Evolutionary conservation across 2,888 invertebrate genomes (phyloP).

Genomic region (Caenorhabditis doughertyi): DNA sequence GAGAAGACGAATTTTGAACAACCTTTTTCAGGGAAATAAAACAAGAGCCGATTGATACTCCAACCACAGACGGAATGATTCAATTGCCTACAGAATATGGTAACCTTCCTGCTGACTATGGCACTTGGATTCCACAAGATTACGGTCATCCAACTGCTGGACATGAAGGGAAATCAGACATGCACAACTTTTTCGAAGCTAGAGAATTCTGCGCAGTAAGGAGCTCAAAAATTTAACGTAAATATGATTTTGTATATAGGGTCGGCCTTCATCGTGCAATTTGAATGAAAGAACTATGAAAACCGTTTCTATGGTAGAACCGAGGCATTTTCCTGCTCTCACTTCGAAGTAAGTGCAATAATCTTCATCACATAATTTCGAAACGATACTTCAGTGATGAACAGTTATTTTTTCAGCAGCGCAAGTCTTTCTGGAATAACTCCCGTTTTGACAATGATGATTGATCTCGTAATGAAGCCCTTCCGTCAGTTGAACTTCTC

Average conservation of each 20-base stretch:
- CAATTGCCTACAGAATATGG: slow-evolving; percentile 74
- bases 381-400: background rate
- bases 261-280: slow-evolving; percentile 57
- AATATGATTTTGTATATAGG: slow-evolving; percentile 7
- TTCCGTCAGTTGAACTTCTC: slow-evolving; percentile 80
- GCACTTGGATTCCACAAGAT: slow-evolving; percentile 70
- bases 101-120: slow-evolving; percentile 71
- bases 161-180: slow-evolving; percentile 71
- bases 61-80: slow-evolving; percentile 68
- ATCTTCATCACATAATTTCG: background rate
- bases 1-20: background rate
- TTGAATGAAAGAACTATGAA: slow-evolving; percentile 51
- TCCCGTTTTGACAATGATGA: slow-evolving; percentile 81
- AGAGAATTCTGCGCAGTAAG: slow-evolving; percentile 56
- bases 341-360: slow-evolving; percentile 4
- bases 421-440: slow-evolving; percentile 78
- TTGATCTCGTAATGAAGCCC: slow-evolving; percentile 82
- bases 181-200: slow-evolving; percentile 71
- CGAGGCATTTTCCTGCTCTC: slow-evolving; percentile 1
- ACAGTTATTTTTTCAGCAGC: slow-evolving; percentile 12
- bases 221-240: background rate
- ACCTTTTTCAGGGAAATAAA: slow-evolving; percentile 63
- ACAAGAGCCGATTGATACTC: slow-evolving; percentile 53
- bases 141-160: slow-evolving; percentile 73
- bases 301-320: slow-evolving; percentile 48